Conservation (phyloP, 2,113 vertebrate species). For the Alosa alosa region DNA sequence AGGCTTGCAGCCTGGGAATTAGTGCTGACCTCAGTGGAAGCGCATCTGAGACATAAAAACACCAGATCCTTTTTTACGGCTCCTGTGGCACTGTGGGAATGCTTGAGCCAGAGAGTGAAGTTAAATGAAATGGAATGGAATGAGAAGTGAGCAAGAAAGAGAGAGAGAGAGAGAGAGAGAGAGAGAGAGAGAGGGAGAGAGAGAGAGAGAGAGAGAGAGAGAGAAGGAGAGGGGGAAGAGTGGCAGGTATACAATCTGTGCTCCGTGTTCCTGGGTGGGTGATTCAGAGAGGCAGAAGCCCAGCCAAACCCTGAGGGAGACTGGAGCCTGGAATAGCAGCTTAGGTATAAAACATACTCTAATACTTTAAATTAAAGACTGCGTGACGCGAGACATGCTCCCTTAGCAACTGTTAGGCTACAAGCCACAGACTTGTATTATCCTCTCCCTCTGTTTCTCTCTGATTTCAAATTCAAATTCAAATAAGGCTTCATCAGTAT, state of each 20-base stretch:
- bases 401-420: neutral
- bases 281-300: neutral
- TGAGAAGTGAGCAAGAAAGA: neutral
- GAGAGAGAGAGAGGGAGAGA: neutral
- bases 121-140: neutral
- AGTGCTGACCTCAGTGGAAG: neutral
- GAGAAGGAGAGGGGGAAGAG: neutral
- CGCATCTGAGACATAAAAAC: neutral
- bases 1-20: neutral
- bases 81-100: neutral
- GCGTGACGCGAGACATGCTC: neutral
- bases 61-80: neutral
- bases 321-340: neutral
- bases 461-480: neutral
- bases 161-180: neutral
- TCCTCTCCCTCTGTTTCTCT: neutral
- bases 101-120: neutral
- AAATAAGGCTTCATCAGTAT: too few species aligned
- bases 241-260: neutral
- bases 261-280: neutral
- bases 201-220: neutral
- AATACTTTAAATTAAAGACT: slow-evolving; percentile 8
- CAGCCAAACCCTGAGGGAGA: neutral
- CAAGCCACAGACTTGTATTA: neutral
- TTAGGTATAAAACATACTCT: slow-evolving; percentile 7